Evolutionary conservation across 1,140 invertebrate species (phyloP).

Genomic region (Penaeus chinensis): DNA sequence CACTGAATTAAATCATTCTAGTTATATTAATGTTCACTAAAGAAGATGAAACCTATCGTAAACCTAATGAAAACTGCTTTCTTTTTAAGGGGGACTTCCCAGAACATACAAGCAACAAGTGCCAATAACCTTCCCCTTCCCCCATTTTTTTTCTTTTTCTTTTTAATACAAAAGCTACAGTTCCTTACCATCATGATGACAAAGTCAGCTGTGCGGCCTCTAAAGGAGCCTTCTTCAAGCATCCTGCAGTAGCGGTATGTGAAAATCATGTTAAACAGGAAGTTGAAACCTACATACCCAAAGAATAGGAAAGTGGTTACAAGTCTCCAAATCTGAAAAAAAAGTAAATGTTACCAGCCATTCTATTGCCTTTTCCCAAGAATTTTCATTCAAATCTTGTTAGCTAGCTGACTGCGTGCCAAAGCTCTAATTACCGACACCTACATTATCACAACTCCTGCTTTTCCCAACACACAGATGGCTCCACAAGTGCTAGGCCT

Average conservation of each 20-base stretch:
- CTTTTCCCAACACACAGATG: too few species aligned
- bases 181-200: constrained; percentile 90
- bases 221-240: constrained; percentile 98
- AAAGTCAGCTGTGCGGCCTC: constrained; percentile 96
- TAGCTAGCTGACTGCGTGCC: too few species aligned
- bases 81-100: too few species aligned
- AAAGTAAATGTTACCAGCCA: not conserved
- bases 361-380: too few species aligned
- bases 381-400: too few species aligned
- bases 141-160: not conserved
- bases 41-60: too few species aligned
- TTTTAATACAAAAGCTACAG: not conserved
- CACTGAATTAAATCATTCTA: too few species aligned
- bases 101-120: constrained; percentile 5
- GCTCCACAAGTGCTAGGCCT: too few species aligned
- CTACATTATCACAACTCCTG: too few species aligned
- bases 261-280: constrained; percentile 99
- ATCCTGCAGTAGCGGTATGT: constrained; percentile 99
- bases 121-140: not conserved
- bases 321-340: constrained; percentile 87
- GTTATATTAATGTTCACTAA: too few species aligned
- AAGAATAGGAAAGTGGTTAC: constrained; percentile 98
- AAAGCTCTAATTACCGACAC: too few species aligned
- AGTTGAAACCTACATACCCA: constrained; percentile 98
- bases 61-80: too few species aligned